These are phyloP conservation scores for Ridgeia piscesae DNA, from an alignment of 1,140 invertebrate genomes.

Conservation along the genomic window DNA sequence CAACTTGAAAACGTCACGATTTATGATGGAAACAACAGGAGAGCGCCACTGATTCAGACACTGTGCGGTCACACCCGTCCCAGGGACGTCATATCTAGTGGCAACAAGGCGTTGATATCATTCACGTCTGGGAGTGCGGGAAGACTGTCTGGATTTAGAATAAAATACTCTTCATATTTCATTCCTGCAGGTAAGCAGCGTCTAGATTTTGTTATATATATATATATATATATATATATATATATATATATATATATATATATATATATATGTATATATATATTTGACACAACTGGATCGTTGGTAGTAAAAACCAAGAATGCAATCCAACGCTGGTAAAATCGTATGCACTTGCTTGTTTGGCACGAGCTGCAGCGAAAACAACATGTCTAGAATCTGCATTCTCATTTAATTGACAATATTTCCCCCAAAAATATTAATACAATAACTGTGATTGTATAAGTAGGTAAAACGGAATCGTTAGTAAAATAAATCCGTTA, in stretches of 20 bases:
- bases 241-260: background rate
- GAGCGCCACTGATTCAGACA: background rate
- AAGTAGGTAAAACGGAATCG: too few species aligned
- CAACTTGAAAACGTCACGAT: background rate
- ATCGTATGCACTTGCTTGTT: too few species aligned
- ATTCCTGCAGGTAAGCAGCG: background rate
- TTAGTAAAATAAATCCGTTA: too few species aligned
- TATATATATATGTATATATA: slow-evolving; percentile 2
- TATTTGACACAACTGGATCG: too few species aligned
- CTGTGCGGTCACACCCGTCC: background rate
- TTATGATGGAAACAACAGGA: background rate
- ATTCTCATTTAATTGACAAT: too few species aligned
- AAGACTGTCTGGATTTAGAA: background rate
- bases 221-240: background rate
- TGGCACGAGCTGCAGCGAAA: too few species aligned
- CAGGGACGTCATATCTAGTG: background rate
- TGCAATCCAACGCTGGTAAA: too few species aligned
- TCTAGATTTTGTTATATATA: background rate
- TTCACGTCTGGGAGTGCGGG: background rate
- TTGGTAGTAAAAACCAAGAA: too few species aligned
- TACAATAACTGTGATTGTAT: too few species aligned
- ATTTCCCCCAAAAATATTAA: too few species aligned
- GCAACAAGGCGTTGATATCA: background rate
- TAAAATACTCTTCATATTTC: background rate
- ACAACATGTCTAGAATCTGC: too few species aligned